Evolutionary conservation across 2,113 vertebrate species (phyloP).

Genomic region (Cebus imitator): DNA sequence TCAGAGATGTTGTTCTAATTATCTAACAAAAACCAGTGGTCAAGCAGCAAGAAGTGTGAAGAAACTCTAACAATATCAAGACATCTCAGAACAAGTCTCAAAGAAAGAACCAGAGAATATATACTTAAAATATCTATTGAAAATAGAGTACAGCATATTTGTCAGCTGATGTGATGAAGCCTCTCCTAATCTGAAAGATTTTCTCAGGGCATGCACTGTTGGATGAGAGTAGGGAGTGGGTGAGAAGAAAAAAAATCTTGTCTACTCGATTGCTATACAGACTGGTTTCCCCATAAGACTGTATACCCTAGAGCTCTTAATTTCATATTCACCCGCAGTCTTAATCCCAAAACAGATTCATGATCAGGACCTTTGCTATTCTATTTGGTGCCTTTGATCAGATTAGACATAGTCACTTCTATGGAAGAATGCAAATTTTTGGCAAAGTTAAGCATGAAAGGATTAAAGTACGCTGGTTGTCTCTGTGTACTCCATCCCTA

Average conservation of each 20-base stretch:
- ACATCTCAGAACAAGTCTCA: not conserved
- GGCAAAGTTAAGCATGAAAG: not conserved
- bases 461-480: not conserved
- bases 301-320: not conserved
- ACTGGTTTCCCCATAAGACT: not conserved
- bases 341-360: not conserved
- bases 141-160: not conserved
- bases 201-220: not conserved
- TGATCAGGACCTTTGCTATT: not conserved
- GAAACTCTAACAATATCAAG: not conserved
- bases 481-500: not conserved
- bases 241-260: not conserved
- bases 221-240: not conserved
- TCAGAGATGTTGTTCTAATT: not conserved
- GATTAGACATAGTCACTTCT: not conserved
- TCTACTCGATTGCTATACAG: not conserved
- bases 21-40: not conserved
- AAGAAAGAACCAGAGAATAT: not conserved
- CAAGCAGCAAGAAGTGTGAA: not conserved
- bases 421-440: not conserved
- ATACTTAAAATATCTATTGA: not conserved
- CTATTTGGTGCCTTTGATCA: not conserved
- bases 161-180: not conserved
- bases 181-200: not conserved
- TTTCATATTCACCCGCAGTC: not conserved